Evolutionary conservation across 2,888 invertebrate genomes (phyloP).

Genomic region (Candidula unifasciata): DNA sequence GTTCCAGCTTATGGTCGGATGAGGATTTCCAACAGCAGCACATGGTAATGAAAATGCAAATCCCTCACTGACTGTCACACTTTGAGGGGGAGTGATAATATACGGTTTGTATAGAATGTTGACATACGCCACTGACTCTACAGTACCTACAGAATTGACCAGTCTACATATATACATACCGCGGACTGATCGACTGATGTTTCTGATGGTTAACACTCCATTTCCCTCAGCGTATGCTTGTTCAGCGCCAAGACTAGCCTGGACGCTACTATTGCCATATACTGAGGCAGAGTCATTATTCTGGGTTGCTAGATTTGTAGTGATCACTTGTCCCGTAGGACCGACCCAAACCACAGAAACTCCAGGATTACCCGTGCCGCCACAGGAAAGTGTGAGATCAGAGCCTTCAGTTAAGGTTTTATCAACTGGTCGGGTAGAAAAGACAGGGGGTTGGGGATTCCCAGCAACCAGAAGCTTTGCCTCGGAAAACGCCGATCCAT

Average conservation of each 20-base stretch:
- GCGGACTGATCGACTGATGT: neutral
- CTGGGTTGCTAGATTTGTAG: neutral
- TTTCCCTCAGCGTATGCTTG: neutral
- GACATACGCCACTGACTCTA: neutral
- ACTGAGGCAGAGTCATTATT: neutral
- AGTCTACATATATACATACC: constrained; percentile 26
- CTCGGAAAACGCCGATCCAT: neutral
- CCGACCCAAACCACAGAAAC: constrained; percentile 7
- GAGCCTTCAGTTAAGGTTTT: neutral
- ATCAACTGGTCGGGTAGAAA: constrained; percentile 10
- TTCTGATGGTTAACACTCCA: constrained; percentile 4
- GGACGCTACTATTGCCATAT: neutral
- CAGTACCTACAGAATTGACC: neutral
- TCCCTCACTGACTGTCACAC: constrained; percentile 6
- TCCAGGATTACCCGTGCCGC: constrained; percentile 17
- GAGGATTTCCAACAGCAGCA: constrained; percentile 38
- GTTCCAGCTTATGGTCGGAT: constrained; percentile 21
- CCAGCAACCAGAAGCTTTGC: constrained; percentile 3
- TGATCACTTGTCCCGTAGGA: neutral
- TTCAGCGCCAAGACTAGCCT: neutral
- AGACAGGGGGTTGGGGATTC: neutral
- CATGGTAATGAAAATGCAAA: constrained; percentile 2
- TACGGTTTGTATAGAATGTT: constrained; percentile 10
- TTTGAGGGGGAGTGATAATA: neutral
- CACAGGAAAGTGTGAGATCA: constrained; percentile 14